These are phyloP conservation scores for Pachycephus smyrnensis DNA, from an alignment of 2,888 invertebrate species.

Conservation along the genomic window DNA sequence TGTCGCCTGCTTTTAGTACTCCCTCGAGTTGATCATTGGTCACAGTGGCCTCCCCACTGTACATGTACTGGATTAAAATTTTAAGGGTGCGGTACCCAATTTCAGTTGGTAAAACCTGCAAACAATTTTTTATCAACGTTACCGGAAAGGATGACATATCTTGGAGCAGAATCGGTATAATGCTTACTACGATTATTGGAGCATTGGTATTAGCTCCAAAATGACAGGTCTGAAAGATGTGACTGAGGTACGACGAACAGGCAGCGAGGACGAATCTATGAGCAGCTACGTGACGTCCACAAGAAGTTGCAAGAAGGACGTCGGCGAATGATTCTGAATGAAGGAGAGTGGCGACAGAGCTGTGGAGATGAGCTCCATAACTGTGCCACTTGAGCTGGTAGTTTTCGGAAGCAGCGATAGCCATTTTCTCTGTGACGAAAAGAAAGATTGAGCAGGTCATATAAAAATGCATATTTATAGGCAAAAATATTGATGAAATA, in stretches of 20 bases:
- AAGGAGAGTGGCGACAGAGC: constrained; percentile 81
- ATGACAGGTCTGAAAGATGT: constrained; percentile 69
- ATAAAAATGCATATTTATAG: neutral
- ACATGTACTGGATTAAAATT: constrained; percentile 88
- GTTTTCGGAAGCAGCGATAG: constrained; percentile 75
- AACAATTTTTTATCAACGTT: neutral
- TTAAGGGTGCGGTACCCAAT: constrained; percentile 84
- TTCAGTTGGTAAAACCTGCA: constrained; percentile 80
- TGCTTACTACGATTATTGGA: constrained; percentile 62
- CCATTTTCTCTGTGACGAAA: constrained; percentile 64
- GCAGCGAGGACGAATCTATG: constrained; percentile 88
- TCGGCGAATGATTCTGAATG: constrained; percentile 87
- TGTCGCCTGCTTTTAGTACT: constrained; percentile 84
- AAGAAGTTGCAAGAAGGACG: constrained; percentile 82
- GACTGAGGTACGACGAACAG: constrained; percentile 77
- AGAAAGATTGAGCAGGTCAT: constrained; percentile 14
- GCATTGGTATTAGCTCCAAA: constrained; percentile 65
- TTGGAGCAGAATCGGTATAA: neutral
- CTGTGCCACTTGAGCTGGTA: constrained; percentile 93
- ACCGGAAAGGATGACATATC: neutral
- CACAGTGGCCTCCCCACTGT: constrained; percentile 86
- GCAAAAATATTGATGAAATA: neutral
- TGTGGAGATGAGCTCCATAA: constrained; percentile 84
- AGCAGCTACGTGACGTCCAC: constrained; percentile 84
- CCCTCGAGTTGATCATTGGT: constrained; percentile 86